Percentiles rank a stretch among this genome's conserved stretches.
Conservation (phyloP, 1,140 invertebrate genomes). For the Glomeris maerens region DNA sequence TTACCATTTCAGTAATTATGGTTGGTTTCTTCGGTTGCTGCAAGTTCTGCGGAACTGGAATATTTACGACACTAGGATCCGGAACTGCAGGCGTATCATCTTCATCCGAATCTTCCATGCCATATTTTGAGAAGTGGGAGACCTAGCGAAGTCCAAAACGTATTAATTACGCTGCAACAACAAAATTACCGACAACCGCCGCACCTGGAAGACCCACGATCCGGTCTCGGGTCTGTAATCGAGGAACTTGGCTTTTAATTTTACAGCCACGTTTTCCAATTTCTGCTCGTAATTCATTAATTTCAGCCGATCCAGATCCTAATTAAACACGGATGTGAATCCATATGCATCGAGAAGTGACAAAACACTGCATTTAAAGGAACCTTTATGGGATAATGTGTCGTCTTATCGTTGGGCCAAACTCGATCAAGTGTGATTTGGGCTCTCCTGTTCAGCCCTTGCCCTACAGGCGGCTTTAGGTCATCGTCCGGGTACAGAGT, state of each 20-base stretch:
- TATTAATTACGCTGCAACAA: neutral
- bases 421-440: constrained; percentile 86
- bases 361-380: constrained; percentile 8
- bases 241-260: constrained; percentile 75
- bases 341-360: neutral
- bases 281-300: constrained; percentile 78
- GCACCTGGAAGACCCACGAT: constrained; percentile 75
- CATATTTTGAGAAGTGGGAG: constrained; percentile 94
- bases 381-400: constrained; percentile 59
- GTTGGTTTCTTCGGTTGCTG: constrained; percentile 25
- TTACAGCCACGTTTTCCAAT: constrained; percentile 64
- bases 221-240: constrained; percentile 91
- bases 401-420: constrained; percentile 81
- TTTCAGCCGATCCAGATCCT: constrained; percentile 53
- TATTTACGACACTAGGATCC: no score
- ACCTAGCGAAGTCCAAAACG: constrained; percentile 41
- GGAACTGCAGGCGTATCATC: constrained; percentile 32
- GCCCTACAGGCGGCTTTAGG: constrained; percentile 57
- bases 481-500: constrained; percentile 49
- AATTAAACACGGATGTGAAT: constrained; percentile 14
- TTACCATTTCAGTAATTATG: constrained; percentile 14
- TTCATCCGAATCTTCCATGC: constrained; percentile 75
- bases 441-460: constrained; percentile 78
- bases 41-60: no score
- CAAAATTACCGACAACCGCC: neutral